Percentiles rank a stretch among this genome's conserved stretches.
phyloP scores from a whole-genome alignment of 2,797 vertebrate genomes.

The Siniperca obscura region DNA sequence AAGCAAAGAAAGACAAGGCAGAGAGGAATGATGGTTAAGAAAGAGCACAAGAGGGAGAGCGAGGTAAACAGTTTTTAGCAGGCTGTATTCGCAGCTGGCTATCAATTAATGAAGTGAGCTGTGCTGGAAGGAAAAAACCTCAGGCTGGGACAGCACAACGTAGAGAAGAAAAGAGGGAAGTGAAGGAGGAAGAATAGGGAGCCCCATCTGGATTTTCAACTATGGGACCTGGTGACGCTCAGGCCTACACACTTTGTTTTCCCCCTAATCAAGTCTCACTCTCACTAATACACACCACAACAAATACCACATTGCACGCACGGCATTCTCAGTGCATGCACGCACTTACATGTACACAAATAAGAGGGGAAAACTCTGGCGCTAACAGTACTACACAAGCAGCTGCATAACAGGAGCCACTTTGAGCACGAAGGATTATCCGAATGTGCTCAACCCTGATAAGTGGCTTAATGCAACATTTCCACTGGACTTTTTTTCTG shows the following conservation, averaged over 20 bases:
- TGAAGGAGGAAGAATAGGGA: constrained; percentile 26
- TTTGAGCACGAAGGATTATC: constrained; percentile 86
- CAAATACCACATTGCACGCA: constrained; percentile 41
- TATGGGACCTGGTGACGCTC: constrained; percentile 52
- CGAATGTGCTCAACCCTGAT: constrained; percentile 88
- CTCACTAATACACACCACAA: constrained; percentile 48
- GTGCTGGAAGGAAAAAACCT: constrained; percentile 22
- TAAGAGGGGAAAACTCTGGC: constrained; percentile 53
- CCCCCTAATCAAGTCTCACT: constrained; percentile 35
- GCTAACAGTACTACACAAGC: constrained; percentile 72
- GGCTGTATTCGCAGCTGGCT: constrained; percentile 50
- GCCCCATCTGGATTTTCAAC: constrained; percentile 60
- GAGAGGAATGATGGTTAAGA: background rate
- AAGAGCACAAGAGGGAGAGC: background rate
- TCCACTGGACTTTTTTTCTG: constrained; percentile 82
- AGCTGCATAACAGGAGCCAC: constrained; percentile 83
- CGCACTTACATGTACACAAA: constrained; percentile 42
- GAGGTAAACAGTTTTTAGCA: constrained; percentile 43
- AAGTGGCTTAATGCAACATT: constrained; percentile 88
- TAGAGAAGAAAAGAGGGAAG: background rate
- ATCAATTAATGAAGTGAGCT: constrained; percentile 62
- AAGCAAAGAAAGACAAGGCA: background rate
- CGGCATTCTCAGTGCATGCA: constrained; percentile 28
- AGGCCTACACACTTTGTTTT: constrained; percentile 33
- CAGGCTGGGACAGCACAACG: constrained; percentile 18